Conservation (phyloP, 1,140 invertebrate genomes). For the Ceratitis capitata region DNA sequence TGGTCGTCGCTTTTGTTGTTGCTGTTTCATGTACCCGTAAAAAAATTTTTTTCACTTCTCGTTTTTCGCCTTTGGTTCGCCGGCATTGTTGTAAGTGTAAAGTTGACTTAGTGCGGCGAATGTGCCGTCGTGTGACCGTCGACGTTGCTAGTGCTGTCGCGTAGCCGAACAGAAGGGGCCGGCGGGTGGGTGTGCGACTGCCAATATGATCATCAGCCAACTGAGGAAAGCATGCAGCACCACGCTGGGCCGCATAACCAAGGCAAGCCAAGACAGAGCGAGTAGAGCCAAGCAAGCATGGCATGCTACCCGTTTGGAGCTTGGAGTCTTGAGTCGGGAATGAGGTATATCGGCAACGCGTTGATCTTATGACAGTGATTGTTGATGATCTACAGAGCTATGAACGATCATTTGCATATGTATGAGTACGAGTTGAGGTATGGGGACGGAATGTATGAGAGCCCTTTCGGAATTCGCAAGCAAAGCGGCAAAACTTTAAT, state of each 20-base stretch:
- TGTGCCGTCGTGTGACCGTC: background rate
- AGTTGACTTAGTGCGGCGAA: conserved; percentile 25
- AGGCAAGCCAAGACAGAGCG: too few relatives aligned
- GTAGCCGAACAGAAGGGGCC: background rate
- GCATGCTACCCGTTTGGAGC: background rate
- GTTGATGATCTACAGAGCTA: conserved; percentile 30
- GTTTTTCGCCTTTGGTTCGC: background rate
- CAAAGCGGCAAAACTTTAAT: conserved; percentile 14
- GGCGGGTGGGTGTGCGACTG: background rate
- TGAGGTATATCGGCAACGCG: conserved; percentile 17
- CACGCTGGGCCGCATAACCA: conserved; percentile 16
- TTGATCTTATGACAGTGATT: conserved; percentile 39
- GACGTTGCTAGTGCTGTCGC: background rate
- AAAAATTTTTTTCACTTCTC: background rate
- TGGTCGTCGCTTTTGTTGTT: background rate
- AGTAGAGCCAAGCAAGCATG: too few relatives aligned
- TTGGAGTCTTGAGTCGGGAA: background rate
- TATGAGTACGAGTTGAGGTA: conserved; percentile 12
- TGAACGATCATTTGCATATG: background rate
- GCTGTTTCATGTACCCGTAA: background rate
- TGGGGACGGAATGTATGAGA: conserved; percentile 12
- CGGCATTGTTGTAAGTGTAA: conserved; percentile 22
- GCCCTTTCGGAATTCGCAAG: background rate
- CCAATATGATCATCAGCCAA: conserved; percentile 7
- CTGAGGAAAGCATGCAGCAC: conserved; percentile 16